Percentiles rank a stretch among this genome's conserved stretches.
phyloP scores from a whole-genome alignment of 2,888 invertebrate species.

The Laothoe populi region DNA sequence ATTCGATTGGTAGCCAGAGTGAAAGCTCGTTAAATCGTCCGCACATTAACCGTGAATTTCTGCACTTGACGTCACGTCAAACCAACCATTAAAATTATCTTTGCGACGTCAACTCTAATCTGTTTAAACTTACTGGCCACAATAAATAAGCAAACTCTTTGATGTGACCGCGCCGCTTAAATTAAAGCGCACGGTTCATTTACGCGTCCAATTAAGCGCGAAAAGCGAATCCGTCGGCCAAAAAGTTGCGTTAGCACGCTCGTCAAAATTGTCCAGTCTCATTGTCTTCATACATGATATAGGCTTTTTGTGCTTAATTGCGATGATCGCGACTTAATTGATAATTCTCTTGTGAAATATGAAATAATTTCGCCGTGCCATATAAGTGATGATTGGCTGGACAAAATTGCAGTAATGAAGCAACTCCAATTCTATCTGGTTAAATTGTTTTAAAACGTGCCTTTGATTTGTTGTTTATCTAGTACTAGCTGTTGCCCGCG shows the following conservation, averaged over 20 bases:
- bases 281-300: slow-evolving; percentile 70
- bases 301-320: slow-evolving; percentile 46
- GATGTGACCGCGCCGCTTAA: slow-evolving; percentile 71
- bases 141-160: slow-evolving; percentile 71
- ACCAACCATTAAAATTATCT: slow-evolving; percentile 73
- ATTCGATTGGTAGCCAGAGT: slow-evolving; percentile 44
- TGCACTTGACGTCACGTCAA: slow-evolving; percentile 60
- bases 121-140: slow-evolving; percentile 51
- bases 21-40: slow-evolving; percentile 61
- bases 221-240: slow-evolving; percentile 67
- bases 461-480: slow-evolving; percentile 10
- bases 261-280: slow-evolving; percentile 76
- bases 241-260: slow-evolving; percentile 59
- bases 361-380: slow-evolving; percentile 4
- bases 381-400: slow-evolving; percentile 4
- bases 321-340: slow-evolving; percentile 13
- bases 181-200: slow-evolving; percentile 71
- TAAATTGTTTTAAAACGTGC: slow-evolving; percentile 1
- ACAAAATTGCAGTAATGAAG: slow-evolving; percentile 25
- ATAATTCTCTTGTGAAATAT: slow-evolving; percentile 21
- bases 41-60: slow-evolving; percentile 38
- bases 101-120: slow-evolving; percentile 71
- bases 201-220: slow-evolving; percentile 76
- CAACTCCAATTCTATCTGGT: slow-evolving; percentile 18
- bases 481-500: neutral